Conservation (phyloP, 1,140 invertebrate species). For the Drosophila tani region DNA sequence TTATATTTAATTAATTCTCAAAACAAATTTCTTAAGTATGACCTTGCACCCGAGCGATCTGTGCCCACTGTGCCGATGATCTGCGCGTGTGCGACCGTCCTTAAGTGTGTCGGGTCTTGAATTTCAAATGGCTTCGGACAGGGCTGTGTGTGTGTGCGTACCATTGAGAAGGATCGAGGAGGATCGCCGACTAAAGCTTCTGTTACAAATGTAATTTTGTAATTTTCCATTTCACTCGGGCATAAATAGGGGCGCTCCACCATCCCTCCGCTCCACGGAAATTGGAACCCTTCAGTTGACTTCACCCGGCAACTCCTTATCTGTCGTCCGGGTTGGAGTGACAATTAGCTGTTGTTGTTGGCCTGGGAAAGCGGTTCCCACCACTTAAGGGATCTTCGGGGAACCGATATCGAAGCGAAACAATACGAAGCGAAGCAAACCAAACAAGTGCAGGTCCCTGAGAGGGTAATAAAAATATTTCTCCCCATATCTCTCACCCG, state of each 20-base stretch:
- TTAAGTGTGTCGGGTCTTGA: slow-evolving; percentile 50
- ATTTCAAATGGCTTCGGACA: slow-evolving; percentile 25
- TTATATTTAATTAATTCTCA: too few species aligned
- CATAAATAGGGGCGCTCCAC: slow-evolving; percentile 1
- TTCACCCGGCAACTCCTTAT: slow-evolving; percentile 14
- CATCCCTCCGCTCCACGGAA: slow-evolving; percentile 3
- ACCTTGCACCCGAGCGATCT: too few species aligned
- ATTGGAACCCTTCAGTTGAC: slow-evolving; percentile 22
- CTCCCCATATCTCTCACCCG: neutral
- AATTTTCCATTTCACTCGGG: slow-evolving; percentile 36
- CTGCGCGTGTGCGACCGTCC: slow-evolving; percentile 45
- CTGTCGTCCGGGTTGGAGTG: slow-evolving; percentile 23
- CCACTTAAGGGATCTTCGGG: slow-evolving; percentile 11
- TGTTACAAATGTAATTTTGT: slow-evolving; percentile 66
- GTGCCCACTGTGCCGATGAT: slow-evolving; percentile 30
- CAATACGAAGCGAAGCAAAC: slow-evolving; percentile 16
- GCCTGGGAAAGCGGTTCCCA: slow-evolving; percentile 53
- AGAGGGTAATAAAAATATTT: slow-evolving; percentile 58
- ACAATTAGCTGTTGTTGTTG: slow-evolving; percentile 51
- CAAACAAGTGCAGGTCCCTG: slow-evolving; percentile 58
- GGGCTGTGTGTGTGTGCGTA: slow-evolving; percentile 4
- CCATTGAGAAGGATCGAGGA: slow-evolving; percentile 3
- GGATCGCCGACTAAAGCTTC: slow-evolving; percentile 35
- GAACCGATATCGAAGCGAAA: neutral
- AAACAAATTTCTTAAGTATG: too few species aligned